phyloP scores from a whole-genome alignment of 2,888 invertebrate species.

The Augiades crinisus region DNA sequence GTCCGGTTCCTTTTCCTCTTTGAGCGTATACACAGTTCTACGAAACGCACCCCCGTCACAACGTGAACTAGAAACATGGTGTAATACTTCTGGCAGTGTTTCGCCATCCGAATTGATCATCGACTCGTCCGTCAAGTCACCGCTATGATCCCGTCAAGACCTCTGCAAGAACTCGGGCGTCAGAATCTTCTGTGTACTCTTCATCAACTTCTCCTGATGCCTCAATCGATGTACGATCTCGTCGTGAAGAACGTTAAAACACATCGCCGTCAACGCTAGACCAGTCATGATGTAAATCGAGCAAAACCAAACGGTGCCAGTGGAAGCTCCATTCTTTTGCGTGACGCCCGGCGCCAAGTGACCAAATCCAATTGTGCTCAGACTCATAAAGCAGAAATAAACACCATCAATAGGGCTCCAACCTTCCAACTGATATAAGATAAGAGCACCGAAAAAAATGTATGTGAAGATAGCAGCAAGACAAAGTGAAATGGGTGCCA shows the following conservation, averaged over 20 bases:
- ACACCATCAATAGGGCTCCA: slow-evolving; percentile 96
- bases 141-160: slow-evolving; percentile 75
- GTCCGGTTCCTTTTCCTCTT: slow-evolving; percentile 65
- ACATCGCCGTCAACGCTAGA: slow-evolving; percentile 94
- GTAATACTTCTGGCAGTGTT: slow-evolving; percentile 71
- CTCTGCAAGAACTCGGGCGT: slow-evolving; percentile 70
- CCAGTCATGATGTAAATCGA: slow-evolving; percentile 94
- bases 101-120: slow-evolving; percentile 68
- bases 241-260: slow-evolving; percentile 93
- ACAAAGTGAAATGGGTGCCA: slow-evolving; percentile 94
- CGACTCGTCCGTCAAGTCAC: slow-evolving; percentile 67
- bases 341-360: slow-evolving; percentile 89
- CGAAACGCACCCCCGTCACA: slow-evolving; percentile 64
- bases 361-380: slow-evolving; percentile 95
- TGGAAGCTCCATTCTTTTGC: slow-evolving; percentile 71
- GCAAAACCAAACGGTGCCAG: slow-evolving; percentile 92
- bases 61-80: slow-evolving; percentile 63
- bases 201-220: slow-evolving; percentile 77
- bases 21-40: slow-evolving; percentile 64
- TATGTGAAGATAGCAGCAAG: slow-evolving; percentile 94
- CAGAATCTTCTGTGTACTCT: slow-evolving; percentile 62
- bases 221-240: slow-evolving; percentile 91
- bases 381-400: slow-evolving; percentile 97
- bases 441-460: slow-evolving; percentile 93
- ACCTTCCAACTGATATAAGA: slow-evolving; percentile 94